Evolutionary conservation across 2,888 invertebrate genomes (phyloP), one percentile per base, ranked within the genome.

Genomic region (Erpobdella octoculata): DNA sequence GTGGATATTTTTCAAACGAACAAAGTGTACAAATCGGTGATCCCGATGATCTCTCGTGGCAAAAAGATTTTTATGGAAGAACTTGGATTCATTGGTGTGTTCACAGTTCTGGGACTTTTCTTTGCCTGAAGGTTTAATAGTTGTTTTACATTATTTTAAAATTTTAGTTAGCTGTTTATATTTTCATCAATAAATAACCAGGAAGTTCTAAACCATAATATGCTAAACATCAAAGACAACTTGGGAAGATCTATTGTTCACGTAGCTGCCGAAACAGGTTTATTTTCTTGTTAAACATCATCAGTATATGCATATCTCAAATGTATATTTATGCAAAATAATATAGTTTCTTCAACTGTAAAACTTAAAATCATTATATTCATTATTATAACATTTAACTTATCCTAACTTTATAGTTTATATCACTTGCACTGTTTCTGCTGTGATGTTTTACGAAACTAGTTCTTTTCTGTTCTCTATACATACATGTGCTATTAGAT

Each of bases 51-150:
- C 35, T 15, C 12, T 41, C 71, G 68, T 6, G 78, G 77, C 6
- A 80, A 74, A 74, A 81, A 31, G 82, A 83, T 75, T 73, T 76
- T 48, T 78, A 77, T 74, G 82, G 82, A 12, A 76, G 80, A 37
- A 82, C 82, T 0, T 82, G 82, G 81, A 78, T 83, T 78, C 83
- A 83, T 74, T 83, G 83, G 82, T 78, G 82, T 28, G 79, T 82
- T 3, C 71, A 82, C 36, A 75, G 82, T 53, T 80, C 79, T 69
- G 81, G 81, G 69, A 81, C 83, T 5, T 75, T 82, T 18, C 79
- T 81, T 73, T 83, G 83, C 75, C 75, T 83, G 53, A 81, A 80
- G 79, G 82, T 82, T n/a, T n/a, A n/a, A n/a, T n/a, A n/a, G n/a
- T n/a, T n/a, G n/a, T n/a, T n/a, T n/a, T n/a, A n/a, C n/a, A n/a